Evolutionary conservation across 2,797 vertebrate genomes (phyloP), one percentile per base, ranked within the genome.

Genomic region (Acomys russatus): DNA sequence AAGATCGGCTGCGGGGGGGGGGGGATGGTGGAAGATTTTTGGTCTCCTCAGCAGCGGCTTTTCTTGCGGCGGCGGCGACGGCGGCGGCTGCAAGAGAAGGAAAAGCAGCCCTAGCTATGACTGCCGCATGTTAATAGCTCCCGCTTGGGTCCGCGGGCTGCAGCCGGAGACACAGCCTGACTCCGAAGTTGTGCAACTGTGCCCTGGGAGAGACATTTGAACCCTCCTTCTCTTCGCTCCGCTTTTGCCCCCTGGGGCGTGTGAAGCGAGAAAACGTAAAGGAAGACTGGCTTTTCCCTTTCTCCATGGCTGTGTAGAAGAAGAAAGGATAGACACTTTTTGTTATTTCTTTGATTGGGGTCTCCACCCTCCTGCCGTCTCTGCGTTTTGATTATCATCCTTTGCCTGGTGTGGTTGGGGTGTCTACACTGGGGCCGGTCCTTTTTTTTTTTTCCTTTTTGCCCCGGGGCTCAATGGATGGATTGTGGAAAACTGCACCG

Each of bases 101-200:
- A 86, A 95, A 80, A 96, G 97, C 98, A 96, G 97, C 98, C 98
- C 96, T 68, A 28, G 96, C 94, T 38, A 84, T 88, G 93, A 96
- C 94, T 84, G 98, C 97, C 96, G 98, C 96, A 92, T 87, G 96
- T 94, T 96, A 94, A 91, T 87, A 35, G 97, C 97, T 49, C 77
- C 86, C 88, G 87, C 92, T 56, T 4, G 96, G 77, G 90, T 95
- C 90, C 94, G 85, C 73, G 35, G 95, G 96, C 98, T 44, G 97
- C 97, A 92, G 94, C 93, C 3, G 83, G 94, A 96, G 95, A 78
- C 98, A 28, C 87, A 96, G 86, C 96, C 93, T 82, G 96, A 95
- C 98, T 97, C 96, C 97, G 98, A 98, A 98, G 97, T 98, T 98
- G 98, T 97, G 96, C 98, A 97, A 97, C 97, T 98, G 97, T 83